phyloP scores from a whole-genome alignment of 2,113 vertebrate species.

The Lutjanus erythropterus region DNA sequence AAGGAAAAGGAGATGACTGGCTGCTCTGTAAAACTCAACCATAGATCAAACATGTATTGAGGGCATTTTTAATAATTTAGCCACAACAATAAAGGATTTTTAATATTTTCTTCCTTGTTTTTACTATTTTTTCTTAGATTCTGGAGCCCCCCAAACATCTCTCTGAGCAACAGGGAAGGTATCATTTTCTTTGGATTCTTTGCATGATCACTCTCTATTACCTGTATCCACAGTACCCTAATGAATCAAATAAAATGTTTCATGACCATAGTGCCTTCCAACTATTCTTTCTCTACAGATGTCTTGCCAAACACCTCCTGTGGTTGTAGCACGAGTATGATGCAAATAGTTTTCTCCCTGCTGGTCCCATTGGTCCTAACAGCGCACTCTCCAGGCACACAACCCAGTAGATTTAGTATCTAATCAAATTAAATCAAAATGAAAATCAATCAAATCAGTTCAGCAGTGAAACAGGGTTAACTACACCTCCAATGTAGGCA shows the following conservation, averaged over 20 bases:
- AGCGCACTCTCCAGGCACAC: not conserved
- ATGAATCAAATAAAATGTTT: not conserved
- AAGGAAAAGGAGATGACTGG: no score
- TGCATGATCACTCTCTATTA: not conserved
- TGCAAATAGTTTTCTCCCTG: not conserved
- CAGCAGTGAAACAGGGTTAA: not conserved
- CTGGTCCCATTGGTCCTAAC: not conserved
- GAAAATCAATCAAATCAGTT: not conserved
- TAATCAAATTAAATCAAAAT: constrained; percentile 14
- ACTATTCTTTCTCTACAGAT: not conserved
- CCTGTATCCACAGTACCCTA: not conserved
- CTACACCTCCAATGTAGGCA: not conserved
- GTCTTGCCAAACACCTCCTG: not conserved
- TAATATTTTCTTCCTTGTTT: no score
- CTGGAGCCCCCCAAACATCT: no score
- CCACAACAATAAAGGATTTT: no score
- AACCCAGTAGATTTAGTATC: not conserved
- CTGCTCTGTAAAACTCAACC: no score
- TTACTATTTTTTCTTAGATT: no score
- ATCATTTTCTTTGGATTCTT: not conserved
- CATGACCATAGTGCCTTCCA: not conserved
- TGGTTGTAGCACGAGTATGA: not conserved
- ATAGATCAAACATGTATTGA: no score
- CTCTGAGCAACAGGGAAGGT: not conserved
- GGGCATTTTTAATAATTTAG: no score